Evolutionary conservation across 2,888 invertebrate species (phyloP), one percentile per base, ranked within the genome.

Genomic region (Anaspis maculata): DNA sequence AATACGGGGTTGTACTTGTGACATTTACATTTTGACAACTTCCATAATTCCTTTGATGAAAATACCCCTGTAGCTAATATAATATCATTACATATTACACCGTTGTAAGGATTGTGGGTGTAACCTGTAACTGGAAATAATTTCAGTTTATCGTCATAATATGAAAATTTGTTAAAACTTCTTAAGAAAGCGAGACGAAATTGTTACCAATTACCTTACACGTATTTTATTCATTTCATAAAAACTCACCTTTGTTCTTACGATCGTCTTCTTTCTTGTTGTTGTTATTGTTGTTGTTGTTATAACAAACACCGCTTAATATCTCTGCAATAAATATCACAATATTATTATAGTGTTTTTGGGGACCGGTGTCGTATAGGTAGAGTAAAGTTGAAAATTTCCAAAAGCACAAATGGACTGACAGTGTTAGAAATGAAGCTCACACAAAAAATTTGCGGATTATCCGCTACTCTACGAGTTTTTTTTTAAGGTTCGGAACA

Each of bases 51-150:
- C 77, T 90, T 91, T 62, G 97, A 96, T 60, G 95, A 94, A 82
- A 97, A 98, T 69, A 97, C 97, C 67, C 97, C 97, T 61, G 96
- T 97, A 64, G 97, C 96, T 79, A 94, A 82, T 74, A 97, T 96
- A 70, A 95, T 95, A 78, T 96, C 94, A 77, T 94, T 94, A 79
- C 92, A 92, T 71, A 94, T 87, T 68, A 95, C 92, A 67, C 92
- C 92, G 74, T 94, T 94, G 79, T 94, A 94, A 65, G 92, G 90
- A 79, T 94, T 94, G 77, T 91, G 89, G 64, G 80, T 79, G 72
- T 82, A 83, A 69, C 83, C 83, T 82, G 77, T 66, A 59, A 58
- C 52, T 50, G 48, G 45, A 51, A 53, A 50, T 45, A 49, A 52
- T 41, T 48, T 45, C 34, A 40, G 33, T 42, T 33, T 25, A 34